Percentiles rank a stretch among this genome's conserved stretches.
Conservation (phyloP, 2,888 invertebrate species). For the Cantharis rufa region DNA sequence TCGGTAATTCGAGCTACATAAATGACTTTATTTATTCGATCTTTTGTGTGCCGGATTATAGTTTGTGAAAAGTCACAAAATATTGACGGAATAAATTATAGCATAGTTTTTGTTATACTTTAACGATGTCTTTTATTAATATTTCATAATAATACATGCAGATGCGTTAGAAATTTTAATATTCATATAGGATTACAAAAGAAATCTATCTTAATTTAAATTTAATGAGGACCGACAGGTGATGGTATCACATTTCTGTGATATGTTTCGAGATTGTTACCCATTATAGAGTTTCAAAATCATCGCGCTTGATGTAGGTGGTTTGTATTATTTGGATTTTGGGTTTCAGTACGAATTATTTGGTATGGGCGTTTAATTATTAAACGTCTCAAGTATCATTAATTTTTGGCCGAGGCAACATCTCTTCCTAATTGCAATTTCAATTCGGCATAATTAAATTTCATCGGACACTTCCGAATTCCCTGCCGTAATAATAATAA, state of each 20-base stretch:
- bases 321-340: constrained; percentile 2
- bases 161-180: constrained; percentile 17
- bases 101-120: not conserved
- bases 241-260: constrained; percentile 15
- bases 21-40: too few species aligned
- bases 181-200: constrained; percentile 23
- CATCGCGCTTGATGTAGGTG: constrained; percentile 1
- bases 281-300: constrained; percentile 9
- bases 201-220: constrained; percentile 27
- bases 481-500: not conserved
- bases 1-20: too few species aligned
- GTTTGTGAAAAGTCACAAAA: not conserved
- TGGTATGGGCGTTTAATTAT: not conserved
- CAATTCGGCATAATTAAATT: not conserved
- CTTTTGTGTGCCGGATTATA: not conserved
- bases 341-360: not conserved
- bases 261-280: constrained; percentile 6
- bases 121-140: not conserved
- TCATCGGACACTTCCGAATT: not conserved
- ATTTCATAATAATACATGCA: constrained; percentile 6
- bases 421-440: not conserved
- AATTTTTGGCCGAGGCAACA: not conserved
- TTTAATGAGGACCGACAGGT: constrained; percentile 28
- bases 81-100: not conserved
- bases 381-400: not conserved